These are phyloP conservation scores for Atopsyche davidsoni DNA, from an alignment of 1,140 invertebrate genomes.

Conservation along the genomic window DNA sequence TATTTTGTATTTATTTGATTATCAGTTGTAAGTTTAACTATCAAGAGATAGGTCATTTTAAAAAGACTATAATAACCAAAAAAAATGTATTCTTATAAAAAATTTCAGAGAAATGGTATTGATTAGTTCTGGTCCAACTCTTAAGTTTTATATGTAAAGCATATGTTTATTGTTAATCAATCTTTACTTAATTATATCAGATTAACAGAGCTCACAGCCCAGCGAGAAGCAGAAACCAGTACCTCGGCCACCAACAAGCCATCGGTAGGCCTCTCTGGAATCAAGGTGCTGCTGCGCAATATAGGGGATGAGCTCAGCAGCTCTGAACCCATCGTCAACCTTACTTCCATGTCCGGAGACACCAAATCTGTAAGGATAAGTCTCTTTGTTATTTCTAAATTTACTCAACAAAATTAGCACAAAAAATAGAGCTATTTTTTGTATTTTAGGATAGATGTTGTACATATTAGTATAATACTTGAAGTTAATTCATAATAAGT, in stretches of 20 bases:
- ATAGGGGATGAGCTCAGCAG: slow-evolving; percentile 50
- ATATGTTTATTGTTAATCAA: no score
- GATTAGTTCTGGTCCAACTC: no score
- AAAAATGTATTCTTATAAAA: no score
- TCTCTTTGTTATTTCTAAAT: no score
- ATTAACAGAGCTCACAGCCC: slow-evolving; percentile 55
- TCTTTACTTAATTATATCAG: no score
- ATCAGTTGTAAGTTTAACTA: background rate
- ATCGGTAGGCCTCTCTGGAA: slow-evolving; percentile 38
- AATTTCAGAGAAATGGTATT: no score
- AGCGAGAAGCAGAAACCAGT: slow-evolving; percentile 44
- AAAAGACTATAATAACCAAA: background rate
- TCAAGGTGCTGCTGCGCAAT: slow-evolving; percentile 49
- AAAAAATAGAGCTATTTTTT: no score
- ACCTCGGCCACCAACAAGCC: slow-evolving; percentile 36
- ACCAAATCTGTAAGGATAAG: slow-evolving; percentile 35
- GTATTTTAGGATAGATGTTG: no score
- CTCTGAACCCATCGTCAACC: slow-evolving; percentile 41
- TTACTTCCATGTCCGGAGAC: slow-evolving; percentile 46
- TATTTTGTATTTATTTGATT: slow-evolving; percentile 1
- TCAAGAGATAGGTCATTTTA: background rate
- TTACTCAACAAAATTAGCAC: no score
- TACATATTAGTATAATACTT: no score
- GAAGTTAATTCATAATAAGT: no score
- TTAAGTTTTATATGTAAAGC: no score